Evolutionary conservation across 2,888 invertebrate species (phyloP).

Genomic region (Polydrusus tereticollis): DNA sequence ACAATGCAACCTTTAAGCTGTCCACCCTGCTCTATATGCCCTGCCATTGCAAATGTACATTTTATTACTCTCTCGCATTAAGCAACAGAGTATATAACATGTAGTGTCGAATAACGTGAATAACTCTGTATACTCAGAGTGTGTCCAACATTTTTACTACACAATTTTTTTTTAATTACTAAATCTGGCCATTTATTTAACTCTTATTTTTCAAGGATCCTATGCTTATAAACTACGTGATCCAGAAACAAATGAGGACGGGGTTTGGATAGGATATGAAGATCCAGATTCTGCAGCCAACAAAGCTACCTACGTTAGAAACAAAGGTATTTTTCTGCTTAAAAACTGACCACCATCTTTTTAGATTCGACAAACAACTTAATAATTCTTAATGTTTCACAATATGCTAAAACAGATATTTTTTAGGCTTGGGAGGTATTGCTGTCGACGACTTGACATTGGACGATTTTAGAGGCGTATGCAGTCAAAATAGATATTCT

Average conservation of each 20-base stretch:
- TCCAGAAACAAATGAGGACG: conserved; percentile 72
- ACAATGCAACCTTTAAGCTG: too few relatives aligned
- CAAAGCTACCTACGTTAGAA: conserved; percentile 79
- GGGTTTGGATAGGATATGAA: conserved; percentile 86
- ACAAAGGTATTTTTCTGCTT: too few relatives aligned
- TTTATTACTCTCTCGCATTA: too few relatives aligned
- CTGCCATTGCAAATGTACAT: too few relatives aligned
- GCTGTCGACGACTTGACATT: conserved; percentile 80
- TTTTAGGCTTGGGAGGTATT: conserved; percentile 76
- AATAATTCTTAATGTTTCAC: too few relatives aligned
- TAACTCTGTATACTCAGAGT: too few relatives aligned
- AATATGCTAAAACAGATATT: neutral
- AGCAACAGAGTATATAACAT: too few relatives aligned
- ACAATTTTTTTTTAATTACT: neutral
- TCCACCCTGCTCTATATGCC: too few relatives aligned
- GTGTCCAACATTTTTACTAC: too few relatives aligned
- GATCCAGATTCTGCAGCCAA: conserved; percentile 83
- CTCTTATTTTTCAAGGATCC: conserved; percentile 69
- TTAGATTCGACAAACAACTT: too few relatives aligned
- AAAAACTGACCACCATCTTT: too few relatives aligned
- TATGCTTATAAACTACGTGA: conserved; percentile 82
- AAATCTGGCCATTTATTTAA: neutral
- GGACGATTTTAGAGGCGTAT: conserved; percentile 84
- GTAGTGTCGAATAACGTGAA: too few relatives aligned
- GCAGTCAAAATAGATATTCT: conserved; percentile 81